Evolutionary conservation across 2,113 vertebrate species (phyloP), one percentile per base, ranked within the genome.

Genomic region (Sorex araneus): DNA sequence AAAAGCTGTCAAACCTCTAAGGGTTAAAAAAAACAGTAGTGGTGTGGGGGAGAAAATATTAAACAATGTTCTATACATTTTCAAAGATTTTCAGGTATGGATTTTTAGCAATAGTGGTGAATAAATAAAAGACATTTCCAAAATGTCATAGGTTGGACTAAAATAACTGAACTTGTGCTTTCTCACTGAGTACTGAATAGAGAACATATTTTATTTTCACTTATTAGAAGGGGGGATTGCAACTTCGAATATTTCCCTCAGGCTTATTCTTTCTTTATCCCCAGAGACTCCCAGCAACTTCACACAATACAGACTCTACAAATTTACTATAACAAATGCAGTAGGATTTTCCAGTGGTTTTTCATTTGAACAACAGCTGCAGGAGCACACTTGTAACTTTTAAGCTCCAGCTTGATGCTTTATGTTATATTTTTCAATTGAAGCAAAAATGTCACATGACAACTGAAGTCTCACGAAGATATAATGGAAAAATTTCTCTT

Each of bases 291-390:
- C 47, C 40, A 93, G 32, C 10, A 94, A 79, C 85, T 57, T 93
- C 74, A 82, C 16, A 43, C 84, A 89, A 34, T 19, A 13, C 0
- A 95, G 36, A 83, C 81, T 95, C 92, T 96, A 97, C 76, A 95
- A 97, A 97, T 96, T 96, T 93, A 94, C 84, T 95, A 67, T 90
- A 97, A 97, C 96, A 93, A 95, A 96, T 92, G 91, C 57, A 81
- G 93, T 96, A 94, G 94, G 80, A 95, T 97, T 97, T 97, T 95
- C 94, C 96, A 87, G 92, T 69, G 95, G 88, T 66, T 95, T 96
- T 97, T 97, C 36, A 97, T 95, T 95, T 92, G 90, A 97, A 96
- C 87, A 97, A 95, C 97, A 97, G 97, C 95, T 98, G 96, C 92
- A 94, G 80, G 45, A 95, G 83, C 6, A 19, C 95, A 76, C 89